phyloP scores from a whole-genome alignment of 2,797 vertebrate species.

The Prunella strophiata region DNA sequence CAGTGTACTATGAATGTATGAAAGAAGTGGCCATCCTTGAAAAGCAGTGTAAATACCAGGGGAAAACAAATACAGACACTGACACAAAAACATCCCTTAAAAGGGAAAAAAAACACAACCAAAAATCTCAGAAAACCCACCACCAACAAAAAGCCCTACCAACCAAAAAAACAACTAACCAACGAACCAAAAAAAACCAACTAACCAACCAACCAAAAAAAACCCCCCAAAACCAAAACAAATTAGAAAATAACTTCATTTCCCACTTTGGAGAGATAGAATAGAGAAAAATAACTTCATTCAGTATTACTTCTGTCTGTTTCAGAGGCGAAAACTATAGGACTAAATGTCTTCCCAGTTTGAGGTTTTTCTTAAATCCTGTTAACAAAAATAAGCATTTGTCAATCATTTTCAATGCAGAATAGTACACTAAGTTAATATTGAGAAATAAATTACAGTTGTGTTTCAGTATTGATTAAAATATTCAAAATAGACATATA shows the following conservation, averaged over 20 bases:
- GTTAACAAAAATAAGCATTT: background rate
- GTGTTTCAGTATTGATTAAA: background rate
- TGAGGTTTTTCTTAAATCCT: background rate
- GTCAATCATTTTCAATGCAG: background rate
- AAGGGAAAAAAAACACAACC: background rate
- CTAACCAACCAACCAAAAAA: background rate
- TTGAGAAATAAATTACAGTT: background rate
- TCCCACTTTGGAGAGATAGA: background rate
- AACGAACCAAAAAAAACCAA: no score
- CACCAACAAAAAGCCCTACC: background rate
- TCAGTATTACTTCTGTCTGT: background rate
- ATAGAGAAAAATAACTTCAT: background rate
- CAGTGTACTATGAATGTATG: background rate
- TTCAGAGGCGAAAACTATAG: background rate
- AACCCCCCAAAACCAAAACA: rapidly evolving
- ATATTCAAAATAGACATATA: background rate
- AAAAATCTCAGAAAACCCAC: no score
- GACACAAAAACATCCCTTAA: background rate
- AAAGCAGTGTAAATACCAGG: background rate
- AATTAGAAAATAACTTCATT: background rate
- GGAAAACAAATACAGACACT: background rate
- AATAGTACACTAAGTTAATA: background rate
- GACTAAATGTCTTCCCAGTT: background rate
- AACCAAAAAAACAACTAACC: background rate
- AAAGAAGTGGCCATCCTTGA: background rate